Evolutionary conservation across 1,140 invertebrate species (phyloP), one percentile per base, ranked within the genome.

Genomic region (Dolichoris vasculosae): DNA sequence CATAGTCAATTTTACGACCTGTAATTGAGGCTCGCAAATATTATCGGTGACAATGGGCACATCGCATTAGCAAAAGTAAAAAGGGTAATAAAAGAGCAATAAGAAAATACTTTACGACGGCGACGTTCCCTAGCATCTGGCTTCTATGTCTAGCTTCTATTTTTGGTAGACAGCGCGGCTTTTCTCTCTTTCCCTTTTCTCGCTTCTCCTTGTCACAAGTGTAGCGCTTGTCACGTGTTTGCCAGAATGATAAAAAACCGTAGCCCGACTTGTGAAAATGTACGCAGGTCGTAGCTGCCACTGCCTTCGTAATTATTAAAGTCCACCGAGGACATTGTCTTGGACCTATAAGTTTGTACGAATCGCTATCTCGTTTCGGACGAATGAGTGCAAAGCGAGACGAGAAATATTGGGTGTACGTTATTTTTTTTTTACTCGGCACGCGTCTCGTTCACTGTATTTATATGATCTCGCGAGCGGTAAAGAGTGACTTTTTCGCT

Each of bases 101-200:
- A 51, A 48, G 48, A 35, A 59, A 38, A 40, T 2, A n/a, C 17
- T 20, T 23, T 35, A 20, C 6, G n/a, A 23, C 11, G 15, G 48
- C 32, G 46, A 38, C 4, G 0, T 67, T 67, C 63, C 63, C 35
- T 30, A 20, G 15, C 79, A 63, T 69, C 63, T 82, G 46, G 32
- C 64, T 46, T 38, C 64, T 35, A 71, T 30, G 11, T 55, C 80
- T 46, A 51, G 46, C 4, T 51, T 82, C 79, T 81, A 81, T 82
- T 82, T 71, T 67, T 20, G 26, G 32, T 59, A 17, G 13, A 6
- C 26, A 4, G 64, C 3, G 64, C 11, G 67, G 46, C 17, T 23
- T 38, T 26, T 30, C 15, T 77, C 48, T 48, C 43, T 48, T 13
- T 76, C 73, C 9, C 73, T 23, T 15, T 15, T 11, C 69, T 43